Evolutionary conservation across 2,888 invertebrate species (phyloP).

Genomic region (Acleris holmiana): DNA sequence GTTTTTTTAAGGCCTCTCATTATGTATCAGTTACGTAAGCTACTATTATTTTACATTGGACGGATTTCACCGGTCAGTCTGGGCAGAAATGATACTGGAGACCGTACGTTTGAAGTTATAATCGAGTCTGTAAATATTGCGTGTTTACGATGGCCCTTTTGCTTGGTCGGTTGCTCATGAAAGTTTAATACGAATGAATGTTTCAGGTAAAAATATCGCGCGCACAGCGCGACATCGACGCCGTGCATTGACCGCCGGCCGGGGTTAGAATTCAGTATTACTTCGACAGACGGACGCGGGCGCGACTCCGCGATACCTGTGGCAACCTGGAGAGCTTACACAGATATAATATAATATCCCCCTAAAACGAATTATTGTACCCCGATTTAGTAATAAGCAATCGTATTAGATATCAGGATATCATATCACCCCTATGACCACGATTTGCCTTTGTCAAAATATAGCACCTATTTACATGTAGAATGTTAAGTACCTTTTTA

Average conservation of each 20-base stretch:
- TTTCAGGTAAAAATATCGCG: constrained; percentile 94
- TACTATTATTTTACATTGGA: no score
- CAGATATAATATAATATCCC: constrained; percentile 14
- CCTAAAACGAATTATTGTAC: constrained; percentile 3
- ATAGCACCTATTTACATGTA: constrained; percentile 63
- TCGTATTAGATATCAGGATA: constrained; percentile 1
- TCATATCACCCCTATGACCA: constrained; percentile 43
- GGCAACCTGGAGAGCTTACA: constrained; percentile 13
- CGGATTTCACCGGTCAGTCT: no score
- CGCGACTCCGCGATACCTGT: not conserved
- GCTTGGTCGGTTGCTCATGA: constrained; percentile 2
- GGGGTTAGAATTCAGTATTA: constrained; percentile 52
- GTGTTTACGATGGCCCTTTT: no score
- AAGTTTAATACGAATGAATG: constrained; percentile 28
- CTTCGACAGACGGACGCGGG: constrained; percentile 34
- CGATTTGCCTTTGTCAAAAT: constrained; percentile 55
- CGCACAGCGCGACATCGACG: constrained; percentile 97
- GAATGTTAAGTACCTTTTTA: constrained; percentile 56
- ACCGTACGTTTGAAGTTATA: no score
- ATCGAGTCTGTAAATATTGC: no score
- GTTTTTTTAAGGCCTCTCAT: no score
- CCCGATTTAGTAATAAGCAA: constrained; percentile 16
- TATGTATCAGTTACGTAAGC: no score
- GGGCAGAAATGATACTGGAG: no score
- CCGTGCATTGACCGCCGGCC: constrained; percentile 81